A percentile compares a stretch with the other conserved stretches of the same genome.
phyloP scores from a whole-genome alignment of 2,113 vertebrate species.

The Sigmodon hispidus region DNA sequence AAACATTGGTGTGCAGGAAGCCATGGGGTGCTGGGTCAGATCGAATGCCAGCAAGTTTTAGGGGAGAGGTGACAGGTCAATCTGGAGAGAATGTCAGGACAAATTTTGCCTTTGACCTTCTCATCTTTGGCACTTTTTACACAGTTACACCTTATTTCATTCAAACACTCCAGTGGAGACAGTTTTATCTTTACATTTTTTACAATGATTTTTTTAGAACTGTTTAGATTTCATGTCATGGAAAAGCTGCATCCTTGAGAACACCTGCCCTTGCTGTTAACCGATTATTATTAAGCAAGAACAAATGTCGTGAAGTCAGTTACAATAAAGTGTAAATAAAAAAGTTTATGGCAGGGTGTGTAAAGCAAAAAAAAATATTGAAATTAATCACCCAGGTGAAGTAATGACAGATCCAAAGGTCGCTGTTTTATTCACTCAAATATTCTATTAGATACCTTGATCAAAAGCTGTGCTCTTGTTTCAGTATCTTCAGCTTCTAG shows the following conservation, averaged over 20 bases:
- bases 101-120: constrained; percentile 24
- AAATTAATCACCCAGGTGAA: constrained; percentile 79
- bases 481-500: constrained; percentile 37
- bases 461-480: constrained; percentile 59
- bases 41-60: not conserved
- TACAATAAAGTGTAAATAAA: constrained; percentile 87
- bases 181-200: constrained; percentile 53
- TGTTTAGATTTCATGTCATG: constrained; percentile 65
- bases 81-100: not conserved
- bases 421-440: constrained; percentile 63
- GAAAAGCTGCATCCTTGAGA: constrained; percentile 82
- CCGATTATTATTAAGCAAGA: constrained; percentile 80
- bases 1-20: not conserved
- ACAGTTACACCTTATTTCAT: constrained; percentile 10
- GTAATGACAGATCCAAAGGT: constrained; percentile 78
- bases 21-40: not conserved
- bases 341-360: constrained; percentile 85
- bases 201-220: constrained; percentile 69
- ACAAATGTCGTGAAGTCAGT: constrained; percentile 80
- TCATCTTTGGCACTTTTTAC: not conserved
- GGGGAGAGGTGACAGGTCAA: not conserved
- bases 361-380: constrained; percentile 84
- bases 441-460: constrained; percentile 32
- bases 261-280: constrained; percentile 87
- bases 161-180: not conserved